Conservation (phyloP, 2,797 vertebrate genomes). For the Centroberyx gerrardi region DNA sequence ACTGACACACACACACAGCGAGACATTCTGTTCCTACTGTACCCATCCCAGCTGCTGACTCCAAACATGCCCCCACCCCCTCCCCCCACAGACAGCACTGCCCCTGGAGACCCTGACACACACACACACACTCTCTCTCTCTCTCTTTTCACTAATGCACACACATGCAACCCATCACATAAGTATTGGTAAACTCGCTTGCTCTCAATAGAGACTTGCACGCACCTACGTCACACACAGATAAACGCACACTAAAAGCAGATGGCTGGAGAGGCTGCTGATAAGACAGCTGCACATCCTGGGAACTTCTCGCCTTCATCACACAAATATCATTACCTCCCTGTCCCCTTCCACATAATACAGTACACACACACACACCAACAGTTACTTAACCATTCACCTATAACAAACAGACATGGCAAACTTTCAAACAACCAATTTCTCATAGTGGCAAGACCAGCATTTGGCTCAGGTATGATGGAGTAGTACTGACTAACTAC, state of each 20-base stretch:
- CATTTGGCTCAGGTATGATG: no score
- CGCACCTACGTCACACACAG: slow-evolving; percentile 25
- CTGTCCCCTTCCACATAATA: slow-evolving; percentile 34
- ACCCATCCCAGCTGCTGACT: slow-evolving; percentile 72
- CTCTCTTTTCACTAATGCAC: slow-evolving; percentile 36
- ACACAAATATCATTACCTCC: slow-evolving; percentile 44
- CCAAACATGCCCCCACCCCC: slow-evolving; percentile 54
- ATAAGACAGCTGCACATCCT: slow-evolving; percentile 52
- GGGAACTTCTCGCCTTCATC: slow-evolving; percentile 7
- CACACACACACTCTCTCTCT: slow-evolving; percentile 30
- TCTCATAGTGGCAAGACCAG: neutral
- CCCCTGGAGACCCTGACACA: slow-evolving; percentile 33
- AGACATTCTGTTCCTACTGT: slow-evolving; percentile 84
- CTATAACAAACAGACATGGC: neutral
- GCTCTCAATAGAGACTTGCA: slow-evolving; percentile 10
- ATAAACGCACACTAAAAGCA: slow-evolving; percentile 51
- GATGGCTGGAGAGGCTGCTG: slow-evolving; percentile 50
- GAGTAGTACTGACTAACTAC: no score
- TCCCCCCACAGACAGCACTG: slow-evolving; percentile 52
- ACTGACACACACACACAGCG: slow-evolving; percentile 52
- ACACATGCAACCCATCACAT: slow-evolving; percentile 26
- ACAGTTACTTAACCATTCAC: slow-evolving; percentile 17
- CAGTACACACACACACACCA: slow-evolving; percentile 2
- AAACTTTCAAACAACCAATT: slow-evolving; percentile 1
- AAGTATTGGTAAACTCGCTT: slow-evolving; percentile 39